These are phyloP conservation scores for Drosophila stalkeri DNA, from an alignment of 2,888 invertebrate genomes.

Conservation along the genomic window DNA sequence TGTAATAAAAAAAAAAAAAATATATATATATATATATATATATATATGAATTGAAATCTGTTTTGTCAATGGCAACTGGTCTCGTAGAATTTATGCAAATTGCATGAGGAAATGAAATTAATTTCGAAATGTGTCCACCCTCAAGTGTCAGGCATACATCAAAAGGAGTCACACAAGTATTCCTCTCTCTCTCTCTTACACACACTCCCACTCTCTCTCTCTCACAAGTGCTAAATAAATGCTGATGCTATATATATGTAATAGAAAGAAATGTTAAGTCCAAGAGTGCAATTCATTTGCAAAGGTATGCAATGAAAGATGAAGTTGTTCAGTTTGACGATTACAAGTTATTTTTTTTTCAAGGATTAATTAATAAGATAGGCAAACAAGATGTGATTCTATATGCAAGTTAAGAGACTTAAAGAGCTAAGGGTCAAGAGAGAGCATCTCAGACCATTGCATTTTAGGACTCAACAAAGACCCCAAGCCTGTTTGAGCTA, in stretches of 20 bases:
- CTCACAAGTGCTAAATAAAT: conserved; percentile 59
- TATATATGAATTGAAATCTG: conserved; percentile 36
- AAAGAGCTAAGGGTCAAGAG: background rate
- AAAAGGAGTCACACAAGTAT: conserved; percentile 35
- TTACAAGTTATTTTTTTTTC: background rate
- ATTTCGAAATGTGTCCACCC: conserved; percentile 76
- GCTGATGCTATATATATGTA: conserved; percentile 11
- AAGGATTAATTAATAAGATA: conserved; percentile 2
- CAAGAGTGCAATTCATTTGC: conserved; percentile 19
- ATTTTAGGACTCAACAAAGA: background rate
- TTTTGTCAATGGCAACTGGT: conserved; percentile 57
- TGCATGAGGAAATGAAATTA: conserved; percentile 61
- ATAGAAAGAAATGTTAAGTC: conserved; percentile 11
- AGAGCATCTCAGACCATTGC: background rate
- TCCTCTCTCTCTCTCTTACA: background rate
- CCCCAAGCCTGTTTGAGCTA: background rate
- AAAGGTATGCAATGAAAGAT: background rate
- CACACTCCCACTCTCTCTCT: background rate
- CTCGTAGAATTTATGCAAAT: conserved; percentile 69
- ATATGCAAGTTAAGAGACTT: background rate
- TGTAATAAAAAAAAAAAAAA: conserved; percentile 9
- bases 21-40: background rate
- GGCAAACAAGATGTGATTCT: background rate
- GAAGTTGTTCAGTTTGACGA: background rate
- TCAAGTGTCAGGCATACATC: conserved; percentile 66